These are phyloP conservation scores for Hymenopus coronatus DNA, from an alignment of 2,888 invertebrate genomes.

Conservation along the genomic window DNA sequence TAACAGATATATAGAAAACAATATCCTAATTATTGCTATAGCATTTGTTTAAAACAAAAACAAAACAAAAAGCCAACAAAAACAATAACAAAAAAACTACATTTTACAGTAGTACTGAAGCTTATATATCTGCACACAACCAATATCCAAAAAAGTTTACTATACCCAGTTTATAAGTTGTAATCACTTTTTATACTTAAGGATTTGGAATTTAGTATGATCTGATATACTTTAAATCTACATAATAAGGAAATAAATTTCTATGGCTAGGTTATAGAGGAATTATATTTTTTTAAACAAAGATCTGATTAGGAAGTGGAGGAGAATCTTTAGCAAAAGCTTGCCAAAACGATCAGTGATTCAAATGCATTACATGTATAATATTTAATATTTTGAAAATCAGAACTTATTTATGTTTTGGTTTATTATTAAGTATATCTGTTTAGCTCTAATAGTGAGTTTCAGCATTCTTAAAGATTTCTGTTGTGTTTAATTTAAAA, in stretches of 20 bases:
- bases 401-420: background rate
- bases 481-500: background rate
- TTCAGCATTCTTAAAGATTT: too few relatives aligned
- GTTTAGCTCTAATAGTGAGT: background rate
- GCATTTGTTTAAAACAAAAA: background rate
- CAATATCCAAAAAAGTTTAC: background rate
- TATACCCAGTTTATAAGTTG: background rate
- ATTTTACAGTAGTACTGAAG: background rate
- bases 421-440: background rate
- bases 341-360: background rate
- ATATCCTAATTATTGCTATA: background rate
- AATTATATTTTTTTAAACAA: too few relatives aligned
- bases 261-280: too few relatives aligned
- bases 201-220: background rate
- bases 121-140: background rate
- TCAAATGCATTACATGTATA: background rate
- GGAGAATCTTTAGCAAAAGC: background rate
- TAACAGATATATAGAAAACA: background rate
- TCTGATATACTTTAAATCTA: too few relatives aligned
- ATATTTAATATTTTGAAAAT: background rate
- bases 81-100: background rate
- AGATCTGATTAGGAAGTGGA: too few relatives aligned
- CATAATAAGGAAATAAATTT: too few relatives aligned
- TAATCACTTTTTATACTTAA: background rate
- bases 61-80: too few relatives aligned